These are phyloP conservation scores for Acronicta aceris DNA, from an alignment of 2,888 invertebrate genomes.

Conservation along the genomic window DNA sequence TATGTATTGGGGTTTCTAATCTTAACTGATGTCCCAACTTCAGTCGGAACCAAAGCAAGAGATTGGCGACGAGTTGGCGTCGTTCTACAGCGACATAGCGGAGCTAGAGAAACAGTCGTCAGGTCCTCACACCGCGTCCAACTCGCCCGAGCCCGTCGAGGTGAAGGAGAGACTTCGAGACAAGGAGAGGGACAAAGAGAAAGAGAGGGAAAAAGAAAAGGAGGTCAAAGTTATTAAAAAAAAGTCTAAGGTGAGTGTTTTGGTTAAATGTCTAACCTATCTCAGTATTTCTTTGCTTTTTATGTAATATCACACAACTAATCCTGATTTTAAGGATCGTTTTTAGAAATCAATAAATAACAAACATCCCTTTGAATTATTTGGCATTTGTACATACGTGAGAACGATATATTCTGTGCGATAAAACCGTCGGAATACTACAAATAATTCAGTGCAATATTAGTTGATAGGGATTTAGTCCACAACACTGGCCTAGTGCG, in stretches of 20 bases:
- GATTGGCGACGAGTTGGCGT: constrained; percentile 84
- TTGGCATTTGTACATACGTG: too few relatives aligned
- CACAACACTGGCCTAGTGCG: too few relatives aligned
- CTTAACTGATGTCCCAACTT: not conserved
- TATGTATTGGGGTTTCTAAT: too few relatives aligned
- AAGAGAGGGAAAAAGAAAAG: constrained; percentile 25
- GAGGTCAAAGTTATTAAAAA: constrained; percentile 62
- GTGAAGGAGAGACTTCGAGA: constrained; percentile 36
- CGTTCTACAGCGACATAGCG: constrained; percentile 89
- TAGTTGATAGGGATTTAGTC: too few relatives aligned
- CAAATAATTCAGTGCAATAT: too few relatives aligned
- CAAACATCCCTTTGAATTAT: too few relatives aligned
- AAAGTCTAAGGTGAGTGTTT: constrained; percentile 69
- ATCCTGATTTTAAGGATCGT: too few relatives aligned
- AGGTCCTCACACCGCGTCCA: constrained; percentile 48
- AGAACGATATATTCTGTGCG: too few relatives aligned
- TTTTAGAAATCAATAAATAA: too few relatives aligned
- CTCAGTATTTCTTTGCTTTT: not conserved
- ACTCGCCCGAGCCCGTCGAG: constrained; percentile 59
- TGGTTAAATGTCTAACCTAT: not conserved
- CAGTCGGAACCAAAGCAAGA: constrained; percentile 72
- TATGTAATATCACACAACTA: too few relatives aligned
- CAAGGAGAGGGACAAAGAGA: constrained; percentile 38
- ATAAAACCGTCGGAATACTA: too few relatives aligned
- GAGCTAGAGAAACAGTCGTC: constrained; percentile 77